These are phyloP conservation scores for Lasioglossum malachurum DNA, from an alignment of 2,888 invertebrate genomes.

Conservation along the genomic window DNA sequence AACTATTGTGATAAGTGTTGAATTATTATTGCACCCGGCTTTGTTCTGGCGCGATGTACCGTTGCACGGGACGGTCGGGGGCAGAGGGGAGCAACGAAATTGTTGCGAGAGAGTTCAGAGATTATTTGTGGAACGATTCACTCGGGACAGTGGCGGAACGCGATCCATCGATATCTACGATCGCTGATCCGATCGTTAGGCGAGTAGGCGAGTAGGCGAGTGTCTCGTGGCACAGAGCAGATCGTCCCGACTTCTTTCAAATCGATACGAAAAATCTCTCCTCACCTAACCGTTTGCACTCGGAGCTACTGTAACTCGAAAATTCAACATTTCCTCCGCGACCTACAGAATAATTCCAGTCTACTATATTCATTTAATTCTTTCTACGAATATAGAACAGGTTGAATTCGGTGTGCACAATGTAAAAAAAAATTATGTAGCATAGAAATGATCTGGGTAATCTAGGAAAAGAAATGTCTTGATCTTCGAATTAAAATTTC, in stretches of 20 bases:
- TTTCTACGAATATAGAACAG: too few species aligned
- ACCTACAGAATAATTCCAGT: too few species aligned
- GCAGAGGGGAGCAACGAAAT: slow-evolving; percentile 22
- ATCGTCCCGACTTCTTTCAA: neutral
- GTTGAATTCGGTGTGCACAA: too few species aligned
- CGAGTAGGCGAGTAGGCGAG: neutral
- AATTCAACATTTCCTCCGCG: too few species aligned
- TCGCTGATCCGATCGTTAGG: neutral
- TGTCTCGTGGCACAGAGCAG: neutral
- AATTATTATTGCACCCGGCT: slow-evolving; percentile 41
- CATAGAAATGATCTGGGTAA: too few species aligned
- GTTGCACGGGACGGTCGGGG: neutral
- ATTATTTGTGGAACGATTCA: slow-evolving; percentile 18
- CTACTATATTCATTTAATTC: too few species aligned
- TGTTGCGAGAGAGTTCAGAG: slow-evolving; percentile 22
- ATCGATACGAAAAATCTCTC: neutral
- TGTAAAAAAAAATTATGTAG: too few species aligned
- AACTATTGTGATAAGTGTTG: slow-evolving; percentile 55
- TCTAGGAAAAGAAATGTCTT: too few species aligned
- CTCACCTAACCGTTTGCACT: neutral
- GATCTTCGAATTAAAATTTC: too few species aligned
- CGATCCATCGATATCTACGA: neutral
- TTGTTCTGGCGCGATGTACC: neutral
- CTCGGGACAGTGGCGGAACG: slow-evolving; percentile 41
- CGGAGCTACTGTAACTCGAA: too few species aligned